Base-by-base conservation (phyloP, 2,797 vertebrate species). In the Harpagifer antarcticus region DNA sequence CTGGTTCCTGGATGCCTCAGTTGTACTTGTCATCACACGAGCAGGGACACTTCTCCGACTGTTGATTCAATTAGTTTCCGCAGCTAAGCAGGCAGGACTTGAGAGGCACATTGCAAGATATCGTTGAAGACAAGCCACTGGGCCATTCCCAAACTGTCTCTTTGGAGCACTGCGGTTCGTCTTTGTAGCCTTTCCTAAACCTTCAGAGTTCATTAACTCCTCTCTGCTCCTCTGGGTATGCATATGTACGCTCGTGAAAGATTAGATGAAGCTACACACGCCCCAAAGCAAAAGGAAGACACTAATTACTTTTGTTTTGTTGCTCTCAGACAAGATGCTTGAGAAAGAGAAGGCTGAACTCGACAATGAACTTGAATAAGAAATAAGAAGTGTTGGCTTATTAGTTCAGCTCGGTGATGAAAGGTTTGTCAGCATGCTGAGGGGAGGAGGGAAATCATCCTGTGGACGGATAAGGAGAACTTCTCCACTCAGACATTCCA, bases 251-350 rank as follows among this genome's bases (percentile, higher is more conserved):
- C 68, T 59, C 43, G 55, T 50, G 76, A 64, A 70, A 75, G 80
- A 87, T 85, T 78, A 85, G 85, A 84, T 78, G 79, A 78, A 66
- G 69, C 68, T 73, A 62, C 71, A 68, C 71, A 80, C 64, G 84
- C 82, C 81, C 14, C 6, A 70, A 42, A 78, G 78, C 76, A 49
- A 62, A 27, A 86, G 65, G 68, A 53, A 79, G 81, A 81, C 79
- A 76, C 83, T 87, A 90, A 90, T 87, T 88, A 83, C 87, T 83
- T 91, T 77, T 86, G 86, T 85, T 92, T 82, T 81, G 75, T 67
- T 72, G 68, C 74, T 78, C 70, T 66, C 60, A 75, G 81, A 86
- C 66, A 65, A 72, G 64, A 88, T 67, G 71, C 74, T 83, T 44
- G 55, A 84, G 54, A 78, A 81, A 33, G 62, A 70, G 47, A 66